phyloP scores from a whole-genome alignment of 2,113 vertebrate species.

The Puffinus mauretanicus region DNA sequence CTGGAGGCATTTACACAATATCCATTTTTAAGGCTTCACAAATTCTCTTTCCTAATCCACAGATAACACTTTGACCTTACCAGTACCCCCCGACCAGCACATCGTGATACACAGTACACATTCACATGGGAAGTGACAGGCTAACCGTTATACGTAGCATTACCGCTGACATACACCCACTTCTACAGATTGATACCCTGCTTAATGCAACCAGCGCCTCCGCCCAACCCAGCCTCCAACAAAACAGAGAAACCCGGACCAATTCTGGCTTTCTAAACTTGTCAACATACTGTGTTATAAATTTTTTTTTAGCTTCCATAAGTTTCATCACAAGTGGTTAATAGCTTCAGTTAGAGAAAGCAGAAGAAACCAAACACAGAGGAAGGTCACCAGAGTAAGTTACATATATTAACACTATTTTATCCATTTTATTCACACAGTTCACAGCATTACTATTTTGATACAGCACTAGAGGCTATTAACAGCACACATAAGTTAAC shows the following conservation, averaged over 20 bases:
- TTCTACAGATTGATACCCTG: neutral
- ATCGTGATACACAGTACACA: neutral
- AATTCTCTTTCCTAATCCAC: neutral
- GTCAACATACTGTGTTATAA: neutral
- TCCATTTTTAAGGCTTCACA: neutral
- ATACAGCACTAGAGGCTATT: neutral
- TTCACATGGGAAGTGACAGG: neutral
- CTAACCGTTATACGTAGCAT: rapidly evolving
- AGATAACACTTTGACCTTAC: neutral
- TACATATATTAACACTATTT: neutral
- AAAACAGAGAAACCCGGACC: neutral
- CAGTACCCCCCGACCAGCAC: no score
- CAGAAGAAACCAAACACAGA: neutral
- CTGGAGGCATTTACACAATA: neutral
- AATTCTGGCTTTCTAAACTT: neutral
- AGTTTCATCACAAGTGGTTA: neutral
- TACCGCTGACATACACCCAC: neutral
- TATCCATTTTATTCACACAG: neutral
- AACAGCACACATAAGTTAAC: neutral
- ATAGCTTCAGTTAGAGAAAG: neutral
- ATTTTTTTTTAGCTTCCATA: rapidly evolving
- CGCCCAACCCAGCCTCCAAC: neutral
- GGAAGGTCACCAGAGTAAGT: neutral
- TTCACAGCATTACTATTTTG: neutral
- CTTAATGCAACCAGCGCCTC: neutral